Evolutionary conservation across 1,140 invertebrate genomes (phyloP), one percentile per base, ranked within the genome.

Genomic region (Atopsyche davidsoni): DNA sequence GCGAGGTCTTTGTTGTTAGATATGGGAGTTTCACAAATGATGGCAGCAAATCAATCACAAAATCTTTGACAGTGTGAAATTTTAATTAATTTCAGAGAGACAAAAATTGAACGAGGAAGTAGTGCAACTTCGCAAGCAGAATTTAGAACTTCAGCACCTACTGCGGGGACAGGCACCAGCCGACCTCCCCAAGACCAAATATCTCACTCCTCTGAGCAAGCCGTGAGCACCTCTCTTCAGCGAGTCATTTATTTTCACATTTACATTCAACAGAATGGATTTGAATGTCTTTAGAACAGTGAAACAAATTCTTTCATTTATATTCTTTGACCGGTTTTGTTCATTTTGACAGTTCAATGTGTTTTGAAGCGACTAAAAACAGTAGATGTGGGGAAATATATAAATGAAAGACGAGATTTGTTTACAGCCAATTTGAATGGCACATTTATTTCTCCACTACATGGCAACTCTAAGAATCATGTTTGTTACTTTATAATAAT

Each of bases 371-470:
- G n/a, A n/a, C n/a, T n/a, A n/a, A n/a, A n/a, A n/a, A n/a, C n/a
- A n/a, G n/a, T n/a, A n/a, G n/a, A 42, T 4, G 9, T 24, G 23
- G 4, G 19, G 6, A 24, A 40, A 11, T 32, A 43, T 7, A 9
- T 41, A 43, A 58, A 54, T 54, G 28, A 54, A 58, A 55, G 14
- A 32, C 24, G 19, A 52, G 7, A 47, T 43, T 28, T 55, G 53
- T 71, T 71, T 68, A 70, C 69, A 74, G 70, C 71, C 72, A 74
- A 22, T 72, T 68, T 71, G n/a, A 68, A 72, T 73, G 72, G 72
- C 72, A 74, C 72, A 70, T 72, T 74, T 73, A 72, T 74, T 74
- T 72, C 67, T 72, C 68, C 70, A 72, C 72, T 74, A 74, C 72
- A 74, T 74, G 72, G 72, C 70, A 69, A 73, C 65, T 72, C 72